A percentile compares a stretch with the other conserved stretches of the same genome.
phyloP scores from a whole-genome alignment of 2,888 invertebrate genomes.

The Campaea margaritaria region DNA sequence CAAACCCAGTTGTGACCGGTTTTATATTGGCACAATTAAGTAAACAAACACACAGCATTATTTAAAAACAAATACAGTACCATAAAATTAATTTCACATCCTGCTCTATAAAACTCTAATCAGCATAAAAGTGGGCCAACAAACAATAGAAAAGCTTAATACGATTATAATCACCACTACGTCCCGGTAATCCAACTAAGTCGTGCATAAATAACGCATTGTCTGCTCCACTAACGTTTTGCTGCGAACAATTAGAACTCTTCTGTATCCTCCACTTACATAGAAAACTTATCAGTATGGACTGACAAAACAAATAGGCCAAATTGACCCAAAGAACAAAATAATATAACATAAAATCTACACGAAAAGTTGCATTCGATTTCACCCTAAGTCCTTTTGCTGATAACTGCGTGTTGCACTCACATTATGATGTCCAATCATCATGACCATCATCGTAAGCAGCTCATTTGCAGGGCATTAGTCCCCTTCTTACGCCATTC shows the following conservation, averaged over 20 bases:
- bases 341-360: too few relatives aligned
- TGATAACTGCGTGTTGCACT: too few relatives aligned
- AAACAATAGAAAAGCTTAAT: constrained; percentile 34
- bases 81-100: constrained; percentile 1
- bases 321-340: neutral
- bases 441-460: too few relatives aligned
- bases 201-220: constrained; percentile 49
- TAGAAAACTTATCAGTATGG: constrained; percentile 8
- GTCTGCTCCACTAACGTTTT: constrained; percentile 45
- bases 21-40: too few relatives aligned
- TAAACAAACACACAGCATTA: too few relatives aligned
- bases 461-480: too few relatives aligned
- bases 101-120: constrained; percentile 8
- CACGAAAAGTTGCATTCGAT: too few relatives aligned
- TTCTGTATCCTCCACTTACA: constrained; percentile 43
- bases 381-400: too few relatives aligned
- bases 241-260: constrained; percentile 60
- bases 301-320: neutral
- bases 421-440: too few relatives aligned
- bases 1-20: too few relatives aligned
- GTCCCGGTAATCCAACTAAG: constrained; percentile 44
- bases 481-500: too few relatives aligned
- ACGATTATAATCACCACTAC: constrained; percentile 37
- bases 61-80: too few relatives aligned
- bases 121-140: constrained; percentile 25